Base-by-base conservation (phyloP, 2,113 vertebrate species). In the Siniperca chuatsi region DNA sequence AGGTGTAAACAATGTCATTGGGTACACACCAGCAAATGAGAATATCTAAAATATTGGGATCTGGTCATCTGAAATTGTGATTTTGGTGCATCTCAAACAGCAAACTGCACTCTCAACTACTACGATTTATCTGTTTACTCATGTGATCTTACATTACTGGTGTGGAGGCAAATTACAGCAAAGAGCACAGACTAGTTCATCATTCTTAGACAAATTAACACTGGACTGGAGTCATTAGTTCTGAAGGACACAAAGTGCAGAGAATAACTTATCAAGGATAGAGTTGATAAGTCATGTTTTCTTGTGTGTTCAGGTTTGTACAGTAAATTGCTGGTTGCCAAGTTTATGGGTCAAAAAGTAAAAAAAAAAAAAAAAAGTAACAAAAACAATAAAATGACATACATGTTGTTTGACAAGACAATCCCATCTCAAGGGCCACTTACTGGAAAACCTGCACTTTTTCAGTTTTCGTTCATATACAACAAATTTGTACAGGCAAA, bases 151-250 rank as follows among this genome's bases (percentile, higher is more conserved):
- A 42, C 9, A 46, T 71, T 35, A 64, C 52, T 69, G 40, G n/a
- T 71, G 21, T 55, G 4, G n/a, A 55, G 37, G 57, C 10, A 48
- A 64, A 75, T 74, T n/a, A 50, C 33, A 21, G 35, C 40, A 69
- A 75, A 65, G 48, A 48, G 25, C 25, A 67, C 42, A 64, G 52
- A 66, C 23, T 6, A 57, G 71, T 61, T 74, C 52, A 79, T 75
- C 65, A 57, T 64, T 69, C 62, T 52, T 20, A 9, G 74, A 85
- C 71, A 33, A 76, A 76, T 70, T n/a, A 80, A 85, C 60, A 18
- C 21, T 20, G 46, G 57, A 58, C 66, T 42, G 25, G 23, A 65
- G n/a, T 15, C 12, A 54, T 44, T 52, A 21, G 44, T 25, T 70
- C 12, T 50, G 21, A 25, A 62, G 29, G 67, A 71, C 25, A 33